phyloP scores from a whole-genome alignment of 2,797 vertebrate genomes.

The Cuniculus paca region DNA sequence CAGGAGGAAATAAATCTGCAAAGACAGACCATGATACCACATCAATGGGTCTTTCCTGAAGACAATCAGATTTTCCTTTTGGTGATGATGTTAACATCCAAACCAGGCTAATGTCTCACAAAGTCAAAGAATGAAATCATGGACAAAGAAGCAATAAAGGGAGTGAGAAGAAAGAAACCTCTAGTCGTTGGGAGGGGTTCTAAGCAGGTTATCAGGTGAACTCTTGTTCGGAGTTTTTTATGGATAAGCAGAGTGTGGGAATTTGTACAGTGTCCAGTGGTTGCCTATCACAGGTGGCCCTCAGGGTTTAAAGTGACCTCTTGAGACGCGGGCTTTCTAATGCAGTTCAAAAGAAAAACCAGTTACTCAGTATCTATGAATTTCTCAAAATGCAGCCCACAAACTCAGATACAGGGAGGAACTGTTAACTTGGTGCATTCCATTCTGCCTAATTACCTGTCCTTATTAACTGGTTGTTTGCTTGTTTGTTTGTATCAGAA shows the following conservation, averaged over 20 bases:
- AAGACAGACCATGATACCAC: background rate
- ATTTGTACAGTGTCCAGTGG: background rate
- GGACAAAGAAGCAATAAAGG: background rate
- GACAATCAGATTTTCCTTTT: background rate
- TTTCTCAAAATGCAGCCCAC: background rate
- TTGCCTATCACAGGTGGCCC: background rate
- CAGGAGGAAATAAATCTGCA: background rate
- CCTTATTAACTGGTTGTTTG: background rate
- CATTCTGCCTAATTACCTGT: background rate
- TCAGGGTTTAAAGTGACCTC: background rate
- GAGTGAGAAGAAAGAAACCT: background rate
- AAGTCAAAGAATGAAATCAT: background rate
- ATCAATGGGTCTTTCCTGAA: background rate
- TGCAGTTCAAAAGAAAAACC: background rate
- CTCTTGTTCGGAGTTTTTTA: background rate
- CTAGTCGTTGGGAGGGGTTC: background rate
- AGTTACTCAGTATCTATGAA: background rate
- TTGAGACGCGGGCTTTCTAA: background rate
- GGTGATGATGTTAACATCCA: background rate
- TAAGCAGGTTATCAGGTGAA: background rate
- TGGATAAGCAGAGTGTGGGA: background rate
- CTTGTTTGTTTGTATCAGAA: too few relatives aligned
- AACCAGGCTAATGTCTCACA: background rate
- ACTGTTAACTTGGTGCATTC: background rate
- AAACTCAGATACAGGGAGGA: background rate